These are phyloP conservation scores for mouse (Mus musculus) DNA, from an alignment of 2,113 vertebrate genomes.

Conservation along the genomic window DNA sequence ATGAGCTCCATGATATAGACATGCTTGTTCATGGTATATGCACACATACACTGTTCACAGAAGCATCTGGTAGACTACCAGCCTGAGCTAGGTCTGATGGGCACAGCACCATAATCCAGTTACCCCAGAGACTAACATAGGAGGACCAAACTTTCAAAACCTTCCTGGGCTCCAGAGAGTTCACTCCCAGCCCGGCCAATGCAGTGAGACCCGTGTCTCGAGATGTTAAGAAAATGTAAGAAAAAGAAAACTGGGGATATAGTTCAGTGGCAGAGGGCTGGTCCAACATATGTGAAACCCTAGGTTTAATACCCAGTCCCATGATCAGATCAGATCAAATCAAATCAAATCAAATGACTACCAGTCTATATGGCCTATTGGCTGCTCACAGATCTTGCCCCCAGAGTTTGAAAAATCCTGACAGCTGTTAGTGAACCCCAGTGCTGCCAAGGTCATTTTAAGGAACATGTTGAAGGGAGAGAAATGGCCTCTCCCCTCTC, in stretches of 20 bases:
- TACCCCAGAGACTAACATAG: neutral
- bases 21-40: neutral
- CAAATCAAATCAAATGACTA: neutral
- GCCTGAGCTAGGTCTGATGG: neutral
- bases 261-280: neutral
- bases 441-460: neutral
- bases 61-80: conserved; percentile 18
- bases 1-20: neutral
- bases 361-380: neutral
- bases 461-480: neutral
- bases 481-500: neutral
- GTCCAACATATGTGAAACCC: neutral
- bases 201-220: neutral
- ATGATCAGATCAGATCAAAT: neutral
- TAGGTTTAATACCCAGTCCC: neutral
- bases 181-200: neutral
- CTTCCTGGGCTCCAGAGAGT: neutral
- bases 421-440: neutral
- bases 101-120: neutral
- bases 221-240: neutral
- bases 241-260: neutral
- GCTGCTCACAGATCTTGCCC: neutral
- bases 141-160: neutral
- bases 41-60: neutral
- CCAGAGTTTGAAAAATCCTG: neutral